Evolutionary conservation across 2,797 vertebrate genomes (phyloP).

Genomic region (Leuciscus waleckii): DNA sequence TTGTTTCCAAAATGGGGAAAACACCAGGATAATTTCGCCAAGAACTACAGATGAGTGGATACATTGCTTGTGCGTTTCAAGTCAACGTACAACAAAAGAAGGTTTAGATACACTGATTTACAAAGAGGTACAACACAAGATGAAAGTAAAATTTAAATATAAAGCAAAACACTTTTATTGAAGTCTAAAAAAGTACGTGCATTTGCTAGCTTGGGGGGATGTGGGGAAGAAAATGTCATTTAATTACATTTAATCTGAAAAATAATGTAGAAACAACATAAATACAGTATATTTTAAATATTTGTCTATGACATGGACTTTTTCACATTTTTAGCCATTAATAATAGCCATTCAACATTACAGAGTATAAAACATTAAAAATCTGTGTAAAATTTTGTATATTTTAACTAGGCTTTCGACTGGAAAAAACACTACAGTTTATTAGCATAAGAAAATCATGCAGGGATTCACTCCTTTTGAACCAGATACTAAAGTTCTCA

Average conservation of each 20-base stretch:
- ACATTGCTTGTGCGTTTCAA: neutral
- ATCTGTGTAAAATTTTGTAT: neutral
- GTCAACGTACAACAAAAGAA: neutral
- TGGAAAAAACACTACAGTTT: neutral
- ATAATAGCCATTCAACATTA: too few species aligned
- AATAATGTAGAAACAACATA: too few species aligned
- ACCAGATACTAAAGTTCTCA: neutral
- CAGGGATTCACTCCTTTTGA: neutral
- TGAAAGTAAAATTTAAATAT: neutral
- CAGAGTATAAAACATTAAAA: too few species aligned
- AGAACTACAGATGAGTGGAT: constrained; percentile 23
- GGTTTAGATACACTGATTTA: neutral
- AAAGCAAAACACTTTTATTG: neutral
- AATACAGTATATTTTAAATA: too few species aligned
- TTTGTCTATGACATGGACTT: too few species aligned
- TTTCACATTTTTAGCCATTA: too few species aligned
- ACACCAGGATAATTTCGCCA: constrained; percentile 2
- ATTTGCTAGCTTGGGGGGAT: neutral
- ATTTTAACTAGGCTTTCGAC: neutral
- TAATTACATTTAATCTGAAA: too few species aligned
- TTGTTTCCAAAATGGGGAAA: constrained; percentile 29
- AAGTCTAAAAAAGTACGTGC: neutral
- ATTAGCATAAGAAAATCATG: neutral
- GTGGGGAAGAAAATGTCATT: too few species aligned
- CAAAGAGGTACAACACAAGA: neutral